Evolutionary conservation across 2,888 invertebrate species (phyloP).

Genomic region (Cryptocephalus moraei): DNA sequence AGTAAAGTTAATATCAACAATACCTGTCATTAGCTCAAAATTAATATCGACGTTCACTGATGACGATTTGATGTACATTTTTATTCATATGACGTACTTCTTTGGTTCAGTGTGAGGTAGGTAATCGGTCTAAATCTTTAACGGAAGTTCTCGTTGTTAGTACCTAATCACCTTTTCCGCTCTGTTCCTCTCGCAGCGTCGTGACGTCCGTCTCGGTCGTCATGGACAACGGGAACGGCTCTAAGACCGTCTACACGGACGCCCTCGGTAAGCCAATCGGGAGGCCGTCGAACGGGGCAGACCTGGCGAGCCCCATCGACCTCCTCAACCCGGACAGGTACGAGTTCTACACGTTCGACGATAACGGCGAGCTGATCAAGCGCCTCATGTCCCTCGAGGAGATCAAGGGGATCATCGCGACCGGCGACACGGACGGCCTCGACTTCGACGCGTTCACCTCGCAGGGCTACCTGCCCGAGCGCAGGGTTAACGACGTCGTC

Average conservation of each 20-base stretch:
- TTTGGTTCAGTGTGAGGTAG: too few species aligned
- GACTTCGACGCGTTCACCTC: conserved; percentile 40
- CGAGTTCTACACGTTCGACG: conserved; percentile 80
- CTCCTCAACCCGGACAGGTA: conserved; percentile 73
- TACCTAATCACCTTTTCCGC: too few species aligned
- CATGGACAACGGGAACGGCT: conserved; percentile 45
- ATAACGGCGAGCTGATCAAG: conserved; percentile 71
- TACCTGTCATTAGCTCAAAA: too few species aligned
- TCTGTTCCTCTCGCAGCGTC: too few species aligned
- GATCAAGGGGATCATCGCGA: conserved; percentile 76
- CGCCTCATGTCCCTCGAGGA: conserved; percentile 75
- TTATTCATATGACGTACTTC: too few species aligned
- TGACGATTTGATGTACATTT: too few species aligned
- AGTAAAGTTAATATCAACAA: too few species aligned
- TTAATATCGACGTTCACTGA: too few species aligned
- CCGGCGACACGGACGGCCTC: conserved; percentile 61
- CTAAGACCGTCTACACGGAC: conserved; percentile 54
- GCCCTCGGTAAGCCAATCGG: conserved; percentile 57
- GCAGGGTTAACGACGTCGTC: conserved; percentile 69
- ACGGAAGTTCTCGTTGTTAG: too few species aligned
- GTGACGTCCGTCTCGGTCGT: conserved; percentile 56
- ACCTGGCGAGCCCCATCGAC: conserved; percentile 70
- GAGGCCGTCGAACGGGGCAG: conserved; percentile 51
- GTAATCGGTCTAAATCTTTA: too few species aligned
- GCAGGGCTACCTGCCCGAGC: conserved; percentile 41